Evolutionary conservation across 1,140 invertebrate species (phyloP).

Genomic region (Druon quercuslanigerum): DNA sequence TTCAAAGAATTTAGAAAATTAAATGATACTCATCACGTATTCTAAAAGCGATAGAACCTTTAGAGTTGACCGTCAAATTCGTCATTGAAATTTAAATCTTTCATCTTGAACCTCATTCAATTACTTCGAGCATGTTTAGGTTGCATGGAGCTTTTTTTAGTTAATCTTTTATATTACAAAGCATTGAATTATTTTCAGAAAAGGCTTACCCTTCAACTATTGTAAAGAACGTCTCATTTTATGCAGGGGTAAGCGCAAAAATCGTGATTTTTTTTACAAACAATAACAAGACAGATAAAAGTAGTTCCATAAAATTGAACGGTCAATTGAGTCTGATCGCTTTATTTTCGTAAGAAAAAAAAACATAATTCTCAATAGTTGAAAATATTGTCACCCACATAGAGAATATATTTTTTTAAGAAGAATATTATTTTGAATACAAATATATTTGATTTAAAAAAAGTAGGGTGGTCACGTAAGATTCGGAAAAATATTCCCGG

Average conservation of each 20-base stretch:
- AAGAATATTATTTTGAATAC: no score
- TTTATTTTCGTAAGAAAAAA: slow-evolving; percentile 7
- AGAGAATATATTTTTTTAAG: no score
- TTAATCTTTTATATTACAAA: not conserved
- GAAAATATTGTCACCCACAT: no score
- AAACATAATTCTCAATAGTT: not conserved
- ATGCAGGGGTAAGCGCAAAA: not conserved
- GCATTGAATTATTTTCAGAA: not conserved
- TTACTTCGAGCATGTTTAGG: not conserved
- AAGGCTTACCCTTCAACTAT: not conserved
- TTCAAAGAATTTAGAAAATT: not conserved
- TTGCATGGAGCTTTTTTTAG: not conserved
- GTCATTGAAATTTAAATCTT: not conserved
- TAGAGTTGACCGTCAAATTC: not conserved
- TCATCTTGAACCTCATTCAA: not conserved
- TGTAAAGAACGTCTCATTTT: not conserved
- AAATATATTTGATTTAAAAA: no score
- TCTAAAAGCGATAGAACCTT: not conserved
- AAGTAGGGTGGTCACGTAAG: no score
- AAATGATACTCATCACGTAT: not conserved
- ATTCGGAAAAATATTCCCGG: no score
- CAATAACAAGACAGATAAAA: not conserved
- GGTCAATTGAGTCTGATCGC: not conserved
- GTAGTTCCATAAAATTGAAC: not conserved
- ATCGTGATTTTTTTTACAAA: slow-evolving; percentile 26